Base-by-base conservation (phyloP, 2,888 invertebrate genomes). In the Congeria kusceri region DNA sequence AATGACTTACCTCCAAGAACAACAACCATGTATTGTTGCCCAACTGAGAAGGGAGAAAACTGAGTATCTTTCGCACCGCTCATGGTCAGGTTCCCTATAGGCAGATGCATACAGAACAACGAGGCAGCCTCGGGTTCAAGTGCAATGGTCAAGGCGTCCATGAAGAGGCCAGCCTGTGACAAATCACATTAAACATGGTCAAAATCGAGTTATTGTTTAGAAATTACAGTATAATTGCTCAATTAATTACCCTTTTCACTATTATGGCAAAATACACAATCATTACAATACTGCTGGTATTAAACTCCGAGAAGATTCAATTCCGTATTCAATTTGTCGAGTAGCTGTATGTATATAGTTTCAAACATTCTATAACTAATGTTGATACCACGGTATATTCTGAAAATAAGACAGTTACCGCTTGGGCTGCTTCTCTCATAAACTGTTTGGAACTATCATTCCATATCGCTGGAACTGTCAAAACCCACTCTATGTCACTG, bases 101-200 rank as follows among this genome's bases (percentile, higher is more conserved):
- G 67, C 23, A 76, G 57, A 11, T 62, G 27, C 72, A 76, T 75
- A 53, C 80, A 80, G 59, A 71, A 80, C 27, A 80, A 47, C 13
- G 80, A 80, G 0, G 80, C 80, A 29, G 80, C 80, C 47, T 80
- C 80, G 23, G 80, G 80, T 59, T 80, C 80, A 20, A 80, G 62
- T 29, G 80, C 80, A 20, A 80, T 80, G 11, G 71, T 56, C 18
- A 80, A 56, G 23, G 71, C 47, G 13, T 71, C 63, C 9, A n/a
- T 58, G 15, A 63, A 49, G 18, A 80, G 71, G 20, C 80, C 80
- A 56, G 80, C 80, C 80, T 80, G 18, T 39, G 9, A 9, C 13
- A 39, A 39, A 39, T 39, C 15, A 7, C 39, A 61, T 47, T 47
- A 59, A 39, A 11, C 3, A 39, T 15, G 39, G 39, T 5, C n/a